Base-by-base conservation (phyloP, 2,113 vertebrate genomes). In the Alligator sinensis region DNA sequence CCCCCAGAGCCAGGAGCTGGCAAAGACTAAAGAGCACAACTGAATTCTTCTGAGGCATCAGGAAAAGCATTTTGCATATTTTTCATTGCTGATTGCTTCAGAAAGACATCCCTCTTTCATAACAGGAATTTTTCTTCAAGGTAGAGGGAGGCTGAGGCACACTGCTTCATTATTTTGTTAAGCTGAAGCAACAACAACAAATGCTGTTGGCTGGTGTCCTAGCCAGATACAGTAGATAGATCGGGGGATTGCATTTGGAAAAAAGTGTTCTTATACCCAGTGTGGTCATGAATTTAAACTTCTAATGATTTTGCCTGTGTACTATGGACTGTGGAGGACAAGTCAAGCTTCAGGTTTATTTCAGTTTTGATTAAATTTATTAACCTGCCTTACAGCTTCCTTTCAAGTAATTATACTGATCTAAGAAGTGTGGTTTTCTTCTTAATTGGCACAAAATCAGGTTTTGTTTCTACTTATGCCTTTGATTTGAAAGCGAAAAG, bases 21-120 rank as follows among this genome's bases (percentile, higher is more conserved):
- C 97, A 92, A 90, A 95, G 96, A 96, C 96, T 94, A 96, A 80
- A 96, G 97, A 97, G 95, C 97, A 97, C 96, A 98, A 97, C 97
- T 97, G 96, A 97, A 98, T 98, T 98, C 98, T 98, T 98, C 97
- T 96, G 97, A 97, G 97, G 96, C 98, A 97, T 97, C 97, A 96
- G 96, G 96, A 98, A 98, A 98, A 97, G 97, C 94, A 76, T 96
- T 98, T 98, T 98, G 97, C 98, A 98, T 98, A 98, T 98, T 98
- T 98, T 98, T 98, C 96, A 95, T 97, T 97, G 96, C 97, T 86
- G 93, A 97, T 97, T 96, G 96, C 98, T 97, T 97, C 96, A 84
- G 95, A 98, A 98, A 98, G 98, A 98, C 97, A 94, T 96, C 95
- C 97, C 84, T 97, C 97, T 98, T 98, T 98, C 96, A 98, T 97